Evolutionary conservation across 1,140 invertebrate genomes (phyloP), one percentile per base, ranked within the genome.

Genomic region (Parasteatoda tepidariorum): DNA sequence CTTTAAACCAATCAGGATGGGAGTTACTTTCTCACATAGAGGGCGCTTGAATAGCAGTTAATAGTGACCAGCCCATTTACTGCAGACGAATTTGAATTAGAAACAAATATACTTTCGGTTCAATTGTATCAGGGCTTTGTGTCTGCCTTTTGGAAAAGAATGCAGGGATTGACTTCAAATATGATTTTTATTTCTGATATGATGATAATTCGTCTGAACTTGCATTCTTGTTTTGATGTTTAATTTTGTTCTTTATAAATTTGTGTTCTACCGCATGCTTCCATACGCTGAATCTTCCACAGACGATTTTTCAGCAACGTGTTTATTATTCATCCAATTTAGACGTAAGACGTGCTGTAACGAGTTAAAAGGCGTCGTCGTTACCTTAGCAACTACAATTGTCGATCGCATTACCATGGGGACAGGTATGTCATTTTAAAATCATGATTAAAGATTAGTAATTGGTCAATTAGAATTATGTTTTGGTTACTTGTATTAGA

Each of bases 381-480:
- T 76, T 48, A 76, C 74, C 74, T 62, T 76, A 76, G 74, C 74
- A 76, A 76, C 74, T 11, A 22, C 26, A 34, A 59, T 76, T 64
- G 74, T 76, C 61, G 61, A 76, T 76, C 38, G 34, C 48, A 76
- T 76, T 64, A 64, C 74, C 74, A 76, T 76, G 74, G 74, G 74
- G 54, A 76, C 59, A n/a, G 74, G 74, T 76, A 76, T 64, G 74
- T 76, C 15, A 22, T 34, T 34, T 67, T 66, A 18, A 33, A 6
- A n/a, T 31, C 11, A 3, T 22, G 31, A n/a, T 31, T 33, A 33
- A 33, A 66, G 22, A 33, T 33, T 6, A 33, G 34, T 31, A n/a
- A n/a, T n/a, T n/a, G n/a, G n/a, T n/a, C n/a, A n/a, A n/a, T n/a
- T n/a, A n/a, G n/a, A n/a, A n/a, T n/a, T n/a, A n/a, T n/a, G n/a